Evolutionary conservation across 2,888 invertebrate species (phyloP).

Genomic region (Agrotis clavis): DNA sequence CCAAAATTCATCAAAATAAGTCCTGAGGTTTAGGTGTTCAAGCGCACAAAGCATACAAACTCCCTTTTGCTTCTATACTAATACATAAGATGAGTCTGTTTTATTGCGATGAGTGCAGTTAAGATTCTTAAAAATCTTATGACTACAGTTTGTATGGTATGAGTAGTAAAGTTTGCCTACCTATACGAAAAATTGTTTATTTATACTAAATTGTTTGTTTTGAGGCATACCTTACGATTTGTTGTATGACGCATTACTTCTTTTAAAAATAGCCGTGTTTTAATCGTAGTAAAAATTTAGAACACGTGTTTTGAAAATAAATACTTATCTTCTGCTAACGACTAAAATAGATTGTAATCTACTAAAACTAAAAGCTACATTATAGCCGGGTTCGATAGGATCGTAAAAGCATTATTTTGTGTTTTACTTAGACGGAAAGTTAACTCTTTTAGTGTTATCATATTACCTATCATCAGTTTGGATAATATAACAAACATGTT

Average conservation of each 20-base stretch:
- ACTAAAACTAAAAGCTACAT: constrained; percentile 20
- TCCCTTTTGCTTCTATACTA: too few species aligned
- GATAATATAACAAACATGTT: too few species aligned
- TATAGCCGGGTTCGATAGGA: constrained; percentile 10
- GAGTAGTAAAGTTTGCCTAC: neutral
- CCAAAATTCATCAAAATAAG: too few species aligned
- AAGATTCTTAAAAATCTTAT: neutral
- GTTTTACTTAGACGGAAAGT: constrained; percentile 5
- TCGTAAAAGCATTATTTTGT: constrained; percentile 15
- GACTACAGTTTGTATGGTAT: too few species aligned
- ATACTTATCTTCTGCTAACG: constrained; percentile 30
- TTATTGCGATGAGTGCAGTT: too few species aligned
- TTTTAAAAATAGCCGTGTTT: constrained; percentile 33
- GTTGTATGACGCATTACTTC: constrained; percentile 29
- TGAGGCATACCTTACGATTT: constrained; percentile 7
- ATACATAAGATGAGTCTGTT: too few species aligned
- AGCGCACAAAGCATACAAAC: too few species aligned
- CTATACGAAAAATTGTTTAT: too few species aligned
- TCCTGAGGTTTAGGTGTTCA: too few species aligned
- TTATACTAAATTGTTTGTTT: constrained; percentile 2
- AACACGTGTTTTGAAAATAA: constrained; percentile 39
- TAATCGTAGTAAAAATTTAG: constrained; percentile 5
- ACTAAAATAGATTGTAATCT: constrained; percentile 45
- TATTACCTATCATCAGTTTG: too few species aligned
- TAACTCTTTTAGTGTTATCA: neutral